A percentile compares a stretch with the other conserved stretches of the same genome.
Conservation (phyloP, 2,888 invertebrate species). For the Agrochola circellaris region DNA sequence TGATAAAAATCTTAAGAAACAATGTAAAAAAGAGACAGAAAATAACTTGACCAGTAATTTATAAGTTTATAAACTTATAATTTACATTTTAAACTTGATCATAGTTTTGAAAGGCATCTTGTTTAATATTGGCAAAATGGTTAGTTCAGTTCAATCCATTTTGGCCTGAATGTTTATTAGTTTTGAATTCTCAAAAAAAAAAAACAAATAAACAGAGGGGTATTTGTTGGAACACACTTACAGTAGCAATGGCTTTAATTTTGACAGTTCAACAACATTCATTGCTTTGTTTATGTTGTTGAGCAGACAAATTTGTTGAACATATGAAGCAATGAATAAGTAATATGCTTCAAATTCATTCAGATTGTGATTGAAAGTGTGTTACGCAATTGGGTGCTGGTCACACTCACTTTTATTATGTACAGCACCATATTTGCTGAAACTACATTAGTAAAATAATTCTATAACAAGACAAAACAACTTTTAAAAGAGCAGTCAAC, state of each 20-base stretch:
- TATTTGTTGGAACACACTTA: too few relatives aligned
- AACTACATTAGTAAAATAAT: neutral
- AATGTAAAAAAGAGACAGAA: neutral
- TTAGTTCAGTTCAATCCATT: neutral
- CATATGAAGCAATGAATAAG: too few relatives aligned
- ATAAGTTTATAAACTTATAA: neutral
- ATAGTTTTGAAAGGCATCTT: neutral
- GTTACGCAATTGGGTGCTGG: too few relatives aligned
- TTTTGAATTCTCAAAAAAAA: neutral
- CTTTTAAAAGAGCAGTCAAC: neutral
- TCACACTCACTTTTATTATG: neutral
- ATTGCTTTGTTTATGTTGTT: too few relatives aligned
- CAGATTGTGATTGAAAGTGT: too few relatives aligned
- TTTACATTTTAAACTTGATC: neutral
- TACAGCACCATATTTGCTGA: neutral
- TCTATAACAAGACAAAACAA: neutral
- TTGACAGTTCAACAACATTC: too few relatives aligned
- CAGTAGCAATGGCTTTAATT: too few relatives aligned
- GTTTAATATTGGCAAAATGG: neutral
- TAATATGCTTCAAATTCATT: too few relatives aligned
- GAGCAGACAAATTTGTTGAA: too few relatives aligned
- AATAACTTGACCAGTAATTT: neutral
- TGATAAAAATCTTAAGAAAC: slow-evolving; percentile 5
- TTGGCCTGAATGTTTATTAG: neutral
- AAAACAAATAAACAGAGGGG: neutral